Evolutionary conservation across 2,113 vertebrate species (phyloP).

Genomic region (Atlantisia rogersi): DNA sequence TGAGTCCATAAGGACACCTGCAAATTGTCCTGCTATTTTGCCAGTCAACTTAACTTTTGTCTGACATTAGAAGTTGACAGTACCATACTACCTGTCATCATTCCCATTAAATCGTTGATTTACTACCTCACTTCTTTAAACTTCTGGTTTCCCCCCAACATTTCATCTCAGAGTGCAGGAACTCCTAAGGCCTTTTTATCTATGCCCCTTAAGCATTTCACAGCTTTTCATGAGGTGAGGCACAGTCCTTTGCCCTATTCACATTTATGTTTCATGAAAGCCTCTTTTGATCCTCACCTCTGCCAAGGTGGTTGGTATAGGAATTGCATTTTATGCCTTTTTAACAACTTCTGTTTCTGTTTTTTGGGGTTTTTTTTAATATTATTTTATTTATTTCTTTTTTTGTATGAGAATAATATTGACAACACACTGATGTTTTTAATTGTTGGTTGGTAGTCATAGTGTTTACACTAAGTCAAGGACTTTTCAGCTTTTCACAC

Average conservation of each 20-base stretch:
- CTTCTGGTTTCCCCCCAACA: not conserved
- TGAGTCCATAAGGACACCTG: not conserved
- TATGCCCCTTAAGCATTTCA: not conserved
- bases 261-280: not conserved
- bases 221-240: not conserved
- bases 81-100: not conserved
- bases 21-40: not conserved
- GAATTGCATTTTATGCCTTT: not conserved
- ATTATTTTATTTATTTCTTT: not conserved
- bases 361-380: not conserved
- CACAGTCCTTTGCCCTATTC: not conserved
- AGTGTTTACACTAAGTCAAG: too few relatives aligned
- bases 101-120: not conserved
- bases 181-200: not conserved
- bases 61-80: not conserved
- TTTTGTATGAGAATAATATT: too few relatives aligned
- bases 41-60: not conserved
- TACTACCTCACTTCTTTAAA: not conserved
- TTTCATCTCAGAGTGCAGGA: not conserved
- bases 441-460: too few relatives aligned
- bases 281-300: not conserved
- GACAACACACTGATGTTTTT: too few relatives aligned
- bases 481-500: too few relatives aligned
- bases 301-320: not conserved
- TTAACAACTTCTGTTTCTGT: not conserved